Conservation (phyloP, 2,888 invertebrate species). For the Drosophila colorata region DNA sequence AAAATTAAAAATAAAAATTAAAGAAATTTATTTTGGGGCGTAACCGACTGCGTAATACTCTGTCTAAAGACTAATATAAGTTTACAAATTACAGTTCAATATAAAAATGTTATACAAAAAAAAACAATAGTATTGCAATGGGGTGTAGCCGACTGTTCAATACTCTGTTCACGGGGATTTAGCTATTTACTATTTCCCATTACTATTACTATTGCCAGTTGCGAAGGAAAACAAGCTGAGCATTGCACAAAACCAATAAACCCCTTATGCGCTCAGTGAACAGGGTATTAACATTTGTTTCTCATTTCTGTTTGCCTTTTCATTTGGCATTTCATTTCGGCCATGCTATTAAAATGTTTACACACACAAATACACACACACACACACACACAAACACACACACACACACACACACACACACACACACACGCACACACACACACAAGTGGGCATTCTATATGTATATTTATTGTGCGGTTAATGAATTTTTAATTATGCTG, state of each 20-base stretch:
- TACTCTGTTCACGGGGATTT: too few species aligned
- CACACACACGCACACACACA: conserved; percentile 3
- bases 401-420: conserved; percentile 8
- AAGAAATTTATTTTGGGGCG: too few species aligned
- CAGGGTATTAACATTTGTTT: background rate
- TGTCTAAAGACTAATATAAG: too few species aligned
- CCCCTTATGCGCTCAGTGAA: background rate
- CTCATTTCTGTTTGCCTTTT: conserved; percentile 1
- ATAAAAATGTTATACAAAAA: background rate
- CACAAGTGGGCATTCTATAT: conserved; percentile 29
- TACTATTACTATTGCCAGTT: too few species aligned
- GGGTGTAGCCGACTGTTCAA: too few species aligned
- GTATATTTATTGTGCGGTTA: conserved; percentile 52
- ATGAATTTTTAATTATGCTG: conserved; percentile 72
- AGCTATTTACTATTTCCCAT: too few species aligned
- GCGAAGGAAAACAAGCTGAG: too few species aligned
- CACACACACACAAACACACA: conserved; percentile 7
- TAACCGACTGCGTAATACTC: too few species aligned
- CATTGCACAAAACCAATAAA: background rate
- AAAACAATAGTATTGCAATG: background rate
- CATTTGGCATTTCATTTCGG: conserved; percentile 6
- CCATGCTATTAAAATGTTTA: background rate
- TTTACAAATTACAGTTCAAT: too few species aligned
- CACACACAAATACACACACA: conserved; percentile 3
- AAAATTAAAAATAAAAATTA: too few species aligned